Evolutionary conservation across 2,797 vertebrate species (phyloP).

Genomic region (Pteropus rufus): DNA sequence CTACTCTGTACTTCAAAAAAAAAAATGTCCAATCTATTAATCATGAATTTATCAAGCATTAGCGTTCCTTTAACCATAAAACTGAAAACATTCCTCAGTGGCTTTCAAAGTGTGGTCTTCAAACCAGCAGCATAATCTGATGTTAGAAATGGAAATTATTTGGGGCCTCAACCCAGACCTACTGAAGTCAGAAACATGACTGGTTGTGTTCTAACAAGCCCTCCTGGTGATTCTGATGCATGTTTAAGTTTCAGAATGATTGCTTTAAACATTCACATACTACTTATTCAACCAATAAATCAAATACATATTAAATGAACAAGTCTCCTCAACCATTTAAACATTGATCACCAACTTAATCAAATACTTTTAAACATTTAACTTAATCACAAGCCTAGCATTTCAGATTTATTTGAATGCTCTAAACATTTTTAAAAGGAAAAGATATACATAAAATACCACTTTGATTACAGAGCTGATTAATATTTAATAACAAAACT

Average conservation of each 20-base stretch:
- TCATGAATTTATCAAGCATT: background rate
- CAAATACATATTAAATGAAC: conserved; percentile 40
- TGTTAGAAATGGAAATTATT: background rate
- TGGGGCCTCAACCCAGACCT: background rate
- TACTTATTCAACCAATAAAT: conserved; percentile 37
- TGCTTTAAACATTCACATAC: conserved; percentile 14
- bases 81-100: background rate
- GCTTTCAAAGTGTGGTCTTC: background rate
- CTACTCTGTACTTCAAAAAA: background rate
- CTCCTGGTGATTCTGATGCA: background rate
- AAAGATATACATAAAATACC: conserved; percentile 3
- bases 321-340: conserved; percentile 29
- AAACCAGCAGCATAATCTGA: conserved; percentile 1
- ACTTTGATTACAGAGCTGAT: conserved; percentile 24
- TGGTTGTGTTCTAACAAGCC: background rate
- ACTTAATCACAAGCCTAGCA: background rate
- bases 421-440: conserved; percentile 41
- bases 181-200: background rate
- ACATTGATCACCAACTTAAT: conserved; percentile 41
- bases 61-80: conserved; percentile 26
- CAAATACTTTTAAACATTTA: conserved; percentile 48
- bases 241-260: conserved; percentile 8
- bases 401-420: conserved; percentile 23
- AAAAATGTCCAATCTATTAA: background rate
- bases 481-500: conserved; percentile 39